phyloP scores from a whole-genome alignment of 2,797 vertebrate species.

The Lepus oiostolus region DNA sequence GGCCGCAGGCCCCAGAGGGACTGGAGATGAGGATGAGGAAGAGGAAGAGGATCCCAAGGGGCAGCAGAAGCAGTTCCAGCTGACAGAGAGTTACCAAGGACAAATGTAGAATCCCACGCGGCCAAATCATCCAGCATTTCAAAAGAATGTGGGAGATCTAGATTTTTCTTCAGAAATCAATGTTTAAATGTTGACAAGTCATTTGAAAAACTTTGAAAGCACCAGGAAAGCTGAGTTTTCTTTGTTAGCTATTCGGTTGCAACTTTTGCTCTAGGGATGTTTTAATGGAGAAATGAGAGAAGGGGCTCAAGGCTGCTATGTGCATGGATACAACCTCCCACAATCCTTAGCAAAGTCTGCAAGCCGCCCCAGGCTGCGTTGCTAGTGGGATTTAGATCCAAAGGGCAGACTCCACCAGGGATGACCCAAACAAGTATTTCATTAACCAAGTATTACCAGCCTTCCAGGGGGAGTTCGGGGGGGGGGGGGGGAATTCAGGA shows the following conservation, averaged over 20 bases:
- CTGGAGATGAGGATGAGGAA: neutral
- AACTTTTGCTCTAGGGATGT: neutral
- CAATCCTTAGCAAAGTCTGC: conserved; percentile 16
- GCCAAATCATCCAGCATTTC: neutral
- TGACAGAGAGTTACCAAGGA: too few species aligned
- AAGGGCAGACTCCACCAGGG: neutral
- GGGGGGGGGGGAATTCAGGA: neutral
- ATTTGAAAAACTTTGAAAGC: neutral
- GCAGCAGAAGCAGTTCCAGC: neutral
- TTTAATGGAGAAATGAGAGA: conserved; percentile 61
- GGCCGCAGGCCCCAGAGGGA: neutral
- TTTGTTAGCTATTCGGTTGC: neutral
- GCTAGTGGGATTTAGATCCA: neutral
- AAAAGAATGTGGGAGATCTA: conserved; percentile 3
- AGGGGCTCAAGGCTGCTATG: neutral
- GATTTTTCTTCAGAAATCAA: conserved; percentile 35
- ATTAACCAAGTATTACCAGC: neutral
- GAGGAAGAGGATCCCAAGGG: neutral
- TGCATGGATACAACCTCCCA: neutral
- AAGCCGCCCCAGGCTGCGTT: neutral
- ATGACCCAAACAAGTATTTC: neutral
- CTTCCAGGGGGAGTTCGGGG: neutral
- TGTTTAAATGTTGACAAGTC: conserved; percentile 45
- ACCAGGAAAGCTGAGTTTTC: conserved; percentile 19
- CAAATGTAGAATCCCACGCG: neutral